Evolutionary conservation across 2,797 vertebrate genomes (phyloP).

Genomic region (Macropus fuliginosus): DNA sequence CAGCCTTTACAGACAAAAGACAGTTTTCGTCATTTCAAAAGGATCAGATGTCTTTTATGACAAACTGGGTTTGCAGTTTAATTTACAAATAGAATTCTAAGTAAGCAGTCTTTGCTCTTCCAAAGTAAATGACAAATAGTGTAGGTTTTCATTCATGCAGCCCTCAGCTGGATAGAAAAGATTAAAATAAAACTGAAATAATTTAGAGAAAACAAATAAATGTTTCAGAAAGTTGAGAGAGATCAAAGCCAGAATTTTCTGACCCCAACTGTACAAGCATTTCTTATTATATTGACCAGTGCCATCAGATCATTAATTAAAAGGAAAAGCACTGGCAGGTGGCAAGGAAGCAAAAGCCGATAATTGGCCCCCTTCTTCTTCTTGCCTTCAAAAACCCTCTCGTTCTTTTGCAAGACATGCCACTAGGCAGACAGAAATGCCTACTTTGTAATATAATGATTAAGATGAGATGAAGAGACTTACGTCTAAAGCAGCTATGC

Average conservation of each 20-base stretch:
- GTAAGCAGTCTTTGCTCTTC: constrained; percentile 87
- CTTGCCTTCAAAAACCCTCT: constrained; percentile 89
- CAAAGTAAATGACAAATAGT: constrained; percentile 86
- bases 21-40: constrained; percentile 95
- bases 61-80: constrained; percentile 93
- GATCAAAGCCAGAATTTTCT: constrained; percentile 91
- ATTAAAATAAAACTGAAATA: constrained; percentile 89
- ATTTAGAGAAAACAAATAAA: constrained; percentile 93
- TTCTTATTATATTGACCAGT: constrained; percentile 95
- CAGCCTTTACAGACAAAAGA: constrained; percentile 93
- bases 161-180: constrained; percentile 85
- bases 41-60: constrained; percentile 92
- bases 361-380: constrained; percentile 98
- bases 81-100: constrained; percentile 93
- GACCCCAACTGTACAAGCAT: constrained; percentile 93
- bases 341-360: constrained; percentile 93
- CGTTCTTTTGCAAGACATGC: constrained; percentile 93
- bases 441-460: constrained; percentile 98
- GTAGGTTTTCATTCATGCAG: constrained; percentile 83
- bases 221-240: constrained; percentile 90
- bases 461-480: constrained; percentile 92
- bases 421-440: constrained; percentile 95
- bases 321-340: constrained; percentile 96
- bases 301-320: constrained; percentile 97
- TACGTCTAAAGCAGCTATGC: constrained; percentile 88